Base-by-base conservation (phyloP, 2,888 invertebrate species). In the Drosophila anomalipes region DNA sequence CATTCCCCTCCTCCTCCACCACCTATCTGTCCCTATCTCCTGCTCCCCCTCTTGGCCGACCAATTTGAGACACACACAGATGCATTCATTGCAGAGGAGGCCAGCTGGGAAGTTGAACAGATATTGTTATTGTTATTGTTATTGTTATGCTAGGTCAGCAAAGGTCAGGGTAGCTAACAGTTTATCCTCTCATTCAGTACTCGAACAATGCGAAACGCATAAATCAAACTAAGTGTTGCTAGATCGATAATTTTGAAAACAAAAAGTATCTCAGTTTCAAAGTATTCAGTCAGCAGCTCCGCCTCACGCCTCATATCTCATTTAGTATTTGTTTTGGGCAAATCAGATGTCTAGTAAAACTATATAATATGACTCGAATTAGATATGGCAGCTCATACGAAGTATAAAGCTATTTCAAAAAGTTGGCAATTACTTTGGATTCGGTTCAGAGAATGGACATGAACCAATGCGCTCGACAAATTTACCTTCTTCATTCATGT, bases 121-220 rank as follows among this genome's bases (percentile, higher is more conserved):
- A 35, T 26, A 14, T 35, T 35, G 12, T 14, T 35, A 12, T 35
- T 33, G 12, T 14, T 35, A 12, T 35, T 33, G 33, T 1, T 30
- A 39, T 28, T 35, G 28, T 66, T 76, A 41, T n/a, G 61, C 14
- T 71, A 63, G 76, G 71, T 71, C 66, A 66, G 47, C 39, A 26
- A 28, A 47, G 52, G 33, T 33, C 12, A 9, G 22, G 37, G 10
- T 39, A 28, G 28, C 28, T n/a, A 28, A 39, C 14, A 57, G 28
- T 57, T 19, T 26, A 39, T n/a, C 28, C 57, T 37, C 39, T 57
- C 14, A n/a, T 30, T 57, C 7, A n/a, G 28, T n/a, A 39, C 3
- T 30, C 14, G 57, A 39, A 39, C 28, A 28, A 39, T 37, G 54
- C 10, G 12, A 37, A 37, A 19, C 26, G 26, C 26, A 26, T 47